A percentile compares a stretch with the other conserved stretches of the same genome.
Evolutionary conservation across 2,113 vertebrate genomes (phyloP).

Genomic region (Dicentrarchus labrax): DNA sequence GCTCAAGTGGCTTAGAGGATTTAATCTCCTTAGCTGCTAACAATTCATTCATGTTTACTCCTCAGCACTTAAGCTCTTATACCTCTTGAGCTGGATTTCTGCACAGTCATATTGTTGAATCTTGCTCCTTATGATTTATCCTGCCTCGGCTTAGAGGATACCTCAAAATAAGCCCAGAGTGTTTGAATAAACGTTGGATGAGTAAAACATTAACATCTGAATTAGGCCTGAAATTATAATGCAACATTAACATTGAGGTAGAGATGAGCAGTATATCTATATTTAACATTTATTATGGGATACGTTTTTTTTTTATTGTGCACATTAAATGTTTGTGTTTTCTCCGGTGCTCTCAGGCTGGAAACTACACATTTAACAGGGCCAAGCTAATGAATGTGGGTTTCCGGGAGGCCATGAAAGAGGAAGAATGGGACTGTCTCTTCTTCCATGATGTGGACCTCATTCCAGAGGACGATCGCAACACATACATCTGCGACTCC

Average conservation of each 20-base stretch:
- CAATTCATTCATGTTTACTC: conserved; percentile 16
- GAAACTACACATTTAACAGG: conserved; percentile 85
- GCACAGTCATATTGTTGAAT: background rate
- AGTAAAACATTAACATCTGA: too few species aligned
- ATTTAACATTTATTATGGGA: too few species aligned
- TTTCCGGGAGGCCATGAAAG: conserved; percentile 89
- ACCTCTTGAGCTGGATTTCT: conserved; percentile 7
- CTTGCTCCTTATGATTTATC: background rate
- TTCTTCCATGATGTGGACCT: conserved; percentile 90
- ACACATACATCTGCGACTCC: conserved; percentile 84
- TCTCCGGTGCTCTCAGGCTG: conserved; percentile 72
- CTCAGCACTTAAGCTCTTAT: conserved; percentile 15
- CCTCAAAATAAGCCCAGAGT: background rate
- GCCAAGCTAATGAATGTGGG: conserved; percentile 88
- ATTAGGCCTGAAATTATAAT: too few species aligned
- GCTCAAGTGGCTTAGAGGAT: conserved; percentile 7
- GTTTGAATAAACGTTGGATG: too few species aligned
- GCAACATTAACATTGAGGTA: too few species aligned
- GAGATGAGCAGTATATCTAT: too few species aligned
- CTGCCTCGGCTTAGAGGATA: background rate
- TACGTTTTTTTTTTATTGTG: too few species aligned
- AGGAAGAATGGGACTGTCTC: conserved; percentile 89
- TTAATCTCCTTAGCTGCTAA: conserved; percentile 34
- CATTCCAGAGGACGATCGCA: conserved; percentile 88
- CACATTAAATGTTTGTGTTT: background rate